Percentiles rank a stretch among this genome's conserved stretches.
Evolutionary conservation across 2,113 vertebrate genomes (phyloP).

Genomic region (Salvelinus namaycush): DNA sequence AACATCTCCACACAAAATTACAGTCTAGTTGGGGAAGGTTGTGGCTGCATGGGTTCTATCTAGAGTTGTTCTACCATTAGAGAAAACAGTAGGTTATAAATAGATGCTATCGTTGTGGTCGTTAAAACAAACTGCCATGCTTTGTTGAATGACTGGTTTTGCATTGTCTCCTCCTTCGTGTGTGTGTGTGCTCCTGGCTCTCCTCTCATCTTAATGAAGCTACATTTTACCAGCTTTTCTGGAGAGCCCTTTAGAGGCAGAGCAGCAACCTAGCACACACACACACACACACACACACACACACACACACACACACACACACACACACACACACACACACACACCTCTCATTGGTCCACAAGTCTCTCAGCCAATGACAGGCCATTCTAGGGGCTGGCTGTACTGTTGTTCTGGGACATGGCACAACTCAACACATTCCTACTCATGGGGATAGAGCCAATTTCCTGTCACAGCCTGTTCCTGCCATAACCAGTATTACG

Average conservation of each 20-base stretch:
- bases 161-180: not conserved
- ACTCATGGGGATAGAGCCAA: not conserved
- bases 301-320: no score
- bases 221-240: conserved; percentile 5
- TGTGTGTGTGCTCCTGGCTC: conserved; percentile 2
- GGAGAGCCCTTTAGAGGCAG: not conserved
- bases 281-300: no score
- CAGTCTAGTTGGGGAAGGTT: not conserved
- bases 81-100: not conserved
- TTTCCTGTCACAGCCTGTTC: conserved; percentile 15
- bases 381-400: no score
- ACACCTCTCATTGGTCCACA: no score
- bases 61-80: not conserved
- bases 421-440: conserved; percentile 5
- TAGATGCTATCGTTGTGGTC: not conserved
- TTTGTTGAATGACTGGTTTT: not conserved
- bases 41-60: not conserved
- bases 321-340: no score
- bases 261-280: not conserved
- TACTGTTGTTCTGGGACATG: no score
- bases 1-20: not conserved
- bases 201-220: conserved; percentile 19
- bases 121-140: conserved; percentile 9
- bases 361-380: not conserved
- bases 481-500: conserved; percentile 8